Evolutionary conservation across 2,113 vertebrate species (phyloP).

Genomic region (Thamnophis sirtalis): DNA sequence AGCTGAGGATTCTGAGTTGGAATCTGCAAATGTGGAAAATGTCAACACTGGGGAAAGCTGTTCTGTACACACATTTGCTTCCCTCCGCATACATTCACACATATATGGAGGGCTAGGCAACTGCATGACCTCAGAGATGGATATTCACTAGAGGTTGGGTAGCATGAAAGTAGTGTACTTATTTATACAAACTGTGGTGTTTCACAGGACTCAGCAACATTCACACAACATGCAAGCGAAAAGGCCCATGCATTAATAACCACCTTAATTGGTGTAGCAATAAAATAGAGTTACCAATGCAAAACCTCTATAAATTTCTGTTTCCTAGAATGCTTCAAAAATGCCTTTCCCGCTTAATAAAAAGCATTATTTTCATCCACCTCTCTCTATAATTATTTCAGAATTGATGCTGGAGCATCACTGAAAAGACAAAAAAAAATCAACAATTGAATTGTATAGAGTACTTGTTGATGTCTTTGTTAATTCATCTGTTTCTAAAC

Average conservation of each 20-base stretch:
- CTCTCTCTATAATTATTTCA: not conserved
- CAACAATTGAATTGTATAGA: too few species aligned
- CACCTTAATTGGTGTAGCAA: not conserved
- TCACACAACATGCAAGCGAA: not conserved
- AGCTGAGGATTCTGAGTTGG: not conserved
- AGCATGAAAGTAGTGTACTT: too few species aligned
- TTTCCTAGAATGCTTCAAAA: not conserved
- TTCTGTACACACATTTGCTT: not conserved
- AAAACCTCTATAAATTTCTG: not conserved
- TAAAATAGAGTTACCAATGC: not conserved
- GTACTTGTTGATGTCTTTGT: not conserved
- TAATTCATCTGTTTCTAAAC: not conserved
- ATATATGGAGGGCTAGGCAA: too few species aligned
- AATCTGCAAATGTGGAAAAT: not conserved
- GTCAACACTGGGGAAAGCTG: not conserved
- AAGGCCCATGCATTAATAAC: not conserved
- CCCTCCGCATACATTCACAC: too few species aligned
- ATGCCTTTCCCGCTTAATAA: not conserved
- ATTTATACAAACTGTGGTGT: too few species aligned
- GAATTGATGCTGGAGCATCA: too few species aligned
- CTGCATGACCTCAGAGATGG: not conserved
- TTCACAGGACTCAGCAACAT: too few species aligned
- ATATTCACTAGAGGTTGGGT: too few species aligned
- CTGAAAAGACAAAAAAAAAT: not conserved
- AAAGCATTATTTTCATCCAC: not conserved